phyloP scores from a whole-genome alignment of 2,888 invertebrate species.

The Esperia sulphurella region DNA sequence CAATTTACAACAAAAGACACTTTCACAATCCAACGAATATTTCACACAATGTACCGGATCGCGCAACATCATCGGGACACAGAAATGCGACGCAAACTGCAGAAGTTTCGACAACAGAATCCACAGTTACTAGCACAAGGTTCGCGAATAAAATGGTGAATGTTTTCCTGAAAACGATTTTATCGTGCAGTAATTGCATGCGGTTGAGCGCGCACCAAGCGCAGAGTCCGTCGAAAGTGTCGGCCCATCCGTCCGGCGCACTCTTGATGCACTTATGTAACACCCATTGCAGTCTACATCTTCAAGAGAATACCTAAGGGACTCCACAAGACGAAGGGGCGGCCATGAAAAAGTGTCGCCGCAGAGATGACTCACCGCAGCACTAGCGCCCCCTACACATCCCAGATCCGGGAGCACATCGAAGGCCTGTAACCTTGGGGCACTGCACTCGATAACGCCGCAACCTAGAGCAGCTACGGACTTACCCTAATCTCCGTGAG shows the following conservation, averaged over 20 bases:
- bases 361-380: conserved; percentile 74
- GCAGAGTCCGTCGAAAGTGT: conserved; percentile 53
- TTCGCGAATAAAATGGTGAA: conserved; percentile 71
- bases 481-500: conserved; percentile 64
- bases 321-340: conserved; percentile 58
- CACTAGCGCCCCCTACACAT: conserved; percentile 65
- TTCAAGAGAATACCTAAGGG: conserved; percentile 42
- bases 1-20: conserved; percentile 35
- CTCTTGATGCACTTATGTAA: conserved; percentile 69
- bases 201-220: conserved; percentile 58
- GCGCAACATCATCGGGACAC: conserved; percentile 21
- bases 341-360: conserved; percentile 71
- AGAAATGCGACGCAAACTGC: conserved; percentile 29
- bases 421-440: conserved; percentile 42
- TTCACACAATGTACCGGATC: conserved; percentile 37
- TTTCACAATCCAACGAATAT: conserved; percentile 45
- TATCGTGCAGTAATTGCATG: conserved; percentile 63
- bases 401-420: conserved; percentile 44
- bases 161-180: conserved; percentile 70
- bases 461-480: conserved; percentile 35
- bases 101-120: conserved; percentile 21
- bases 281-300: conserved; percentile 61
- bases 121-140: conserved; percentile 49
- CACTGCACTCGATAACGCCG: conserved; percentile 37
- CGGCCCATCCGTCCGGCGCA: conserved; percentile 61